Evolutionary conservation across 2,797 vertebrate genomes (phyloP), one percentile per base, ranked within the genome.

Genomic region (Pyrocephalus nanus): DNA sequence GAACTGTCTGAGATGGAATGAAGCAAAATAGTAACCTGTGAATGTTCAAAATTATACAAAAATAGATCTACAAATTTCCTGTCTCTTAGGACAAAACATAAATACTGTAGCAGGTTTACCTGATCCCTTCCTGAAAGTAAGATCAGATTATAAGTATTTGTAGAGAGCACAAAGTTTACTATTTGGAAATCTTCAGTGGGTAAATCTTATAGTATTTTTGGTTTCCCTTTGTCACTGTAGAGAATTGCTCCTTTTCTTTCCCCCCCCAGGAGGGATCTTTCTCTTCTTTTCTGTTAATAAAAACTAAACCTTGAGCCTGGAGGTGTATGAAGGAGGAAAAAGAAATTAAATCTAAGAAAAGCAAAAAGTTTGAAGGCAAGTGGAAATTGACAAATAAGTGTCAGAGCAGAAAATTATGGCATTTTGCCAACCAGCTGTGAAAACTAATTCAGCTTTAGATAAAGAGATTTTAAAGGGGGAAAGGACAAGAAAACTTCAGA

Each of bases 371-470:
- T 88, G 87, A 97, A 96, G 89, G 90, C 93, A 93, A 94, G 93
- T 96, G 83, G 90, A 96, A 97, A 94, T 80, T 96, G 97, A 97
- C 90, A 96, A 88, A 94, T 88, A 91, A 84, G 65, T 93, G 90
- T 91, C 92, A 92, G 89, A 87, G 91, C 30, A 91, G 78, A 94
- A 96, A 97, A 96, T 1, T 36, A 14, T 96, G 96, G 96, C 94
- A 82, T 76, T 86, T 95, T 94, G 92, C 97, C 97, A 97, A 78
- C 95, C 96, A 97, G 96, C 96, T 97, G 93, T 60, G 4, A 97
- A 86, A 97, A 95, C 88, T 94, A 92, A 96, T 94, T 97, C 95
- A 97, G 96, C 89, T 97, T 97, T 94, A 97, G 91, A 97, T 96
- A 91, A 96, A 95, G 86, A 97, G 97, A 97, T 93, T 97, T 97